Percentiles rank a stretch among this genome's conserved stretches.
Evolutionary conservation across 2,888 invertebrate genomes (phyloP).

Genomic region (Strigamia maritima): DNA sequence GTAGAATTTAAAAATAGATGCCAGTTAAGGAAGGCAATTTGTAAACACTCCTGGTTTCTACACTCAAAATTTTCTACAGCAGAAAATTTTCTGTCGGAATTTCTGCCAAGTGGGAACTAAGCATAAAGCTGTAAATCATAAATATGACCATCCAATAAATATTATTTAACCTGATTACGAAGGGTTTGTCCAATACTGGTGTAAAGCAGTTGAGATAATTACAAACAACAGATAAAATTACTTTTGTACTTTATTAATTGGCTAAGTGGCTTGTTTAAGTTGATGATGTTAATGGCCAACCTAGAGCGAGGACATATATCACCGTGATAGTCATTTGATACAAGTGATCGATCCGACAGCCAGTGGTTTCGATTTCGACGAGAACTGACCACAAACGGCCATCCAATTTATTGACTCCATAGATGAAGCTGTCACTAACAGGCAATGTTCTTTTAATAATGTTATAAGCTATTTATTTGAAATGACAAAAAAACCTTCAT

Average conservation of each 20-base stretch:
- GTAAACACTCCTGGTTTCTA: no score
- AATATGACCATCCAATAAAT: background rate
- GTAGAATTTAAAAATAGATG: no score
- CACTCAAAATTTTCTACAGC: no score
- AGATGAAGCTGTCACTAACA: slow-evolving; percentile 17
- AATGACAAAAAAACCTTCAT: background rate
- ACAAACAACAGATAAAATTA: background rate
- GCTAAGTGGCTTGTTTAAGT: background rate
- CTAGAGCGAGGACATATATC: background rate
- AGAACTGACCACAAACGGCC: slow-evolving; percentile 19
- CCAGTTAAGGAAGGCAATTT: no score
- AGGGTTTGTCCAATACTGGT: background rate
- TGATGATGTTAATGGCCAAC: background rate
- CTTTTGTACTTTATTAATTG: slow-evolving; percentile 6
- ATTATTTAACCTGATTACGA: background rate
- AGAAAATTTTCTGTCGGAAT: no score
- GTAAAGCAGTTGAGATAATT: background rate
- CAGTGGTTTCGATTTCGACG: slow-evolving; percentile 8
- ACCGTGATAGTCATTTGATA: slow-evolving; percentile 17
- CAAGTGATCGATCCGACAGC: slow-evolving; percentile 11
- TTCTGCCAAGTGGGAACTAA: no score
- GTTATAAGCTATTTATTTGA: background rate
- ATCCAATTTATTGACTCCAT: slow-evolving; percentile 14
- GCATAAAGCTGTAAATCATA: no score
- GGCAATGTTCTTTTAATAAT: slow-evolving; percentile 2